Base-by-base conservation (phyloP, 2,113 vertebrate species). In the Eurypyga helias region DNA sequence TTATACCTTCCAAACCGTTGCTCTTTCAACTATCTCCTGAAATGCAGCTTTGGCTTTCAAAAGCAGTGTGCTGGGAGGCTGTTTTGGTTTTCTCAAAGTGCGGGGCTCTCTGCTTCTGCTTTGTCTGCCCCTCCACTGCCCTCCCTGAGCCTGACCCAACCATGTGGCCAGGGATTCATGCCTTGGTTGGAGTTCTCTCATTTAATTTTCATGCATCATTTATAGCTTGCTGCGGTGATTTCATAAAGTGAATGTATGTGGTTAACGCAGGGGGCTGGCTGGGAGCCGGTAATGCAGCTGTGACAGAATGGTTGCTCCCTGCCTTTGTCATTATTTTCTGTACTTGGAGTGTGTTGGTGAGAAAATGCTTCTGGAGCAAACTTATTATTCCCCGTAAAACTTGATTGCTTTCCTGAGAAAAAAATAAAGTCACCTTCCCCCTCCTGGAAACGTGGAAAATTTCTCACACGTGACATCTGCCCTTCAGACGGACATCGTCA, bases 171-270 rank as follows among this genome's bases (percentile, higher is more conserved):
- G 80, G 83, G 94, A 96, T 94, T 96, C 92, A 58, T 95, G 95
- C 80, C 92, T 95, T 95, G 83, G 80, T 95, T 97, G 91, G 96
- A 92, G 94, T 91, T 92, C 95, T 96, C 94, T 97, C 96, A 96
- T 97, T 94, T 97, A 97, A 95, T 97, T 97, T 97, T 96, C 97
- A 97, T 97, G 96, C 97, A 97, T 95, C 96, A 97, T 96, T 97
- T 95, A 96, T 96, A 84, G 95, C 95, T 97, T 84, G 85, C 96
- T 93, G 95, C 1, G 28, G 88, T 87, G 96, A 94, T 96, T 96
- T 95, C 81, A 70, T 96, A 62, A 93, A 93, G 95, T 62, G 90
- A 89, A 72, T 95, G 92, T 89, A 41, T 89, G 89, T 84, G 67
- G 92, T 81, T 96, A 92, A 91, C 0, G 10, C 73, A 54, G 90